These are phyloP conservation scores for Ptychodera flava DNA, from an alignment of 35 echinoderm and acorn worm species.

Conservation along the genomic window DNA sequence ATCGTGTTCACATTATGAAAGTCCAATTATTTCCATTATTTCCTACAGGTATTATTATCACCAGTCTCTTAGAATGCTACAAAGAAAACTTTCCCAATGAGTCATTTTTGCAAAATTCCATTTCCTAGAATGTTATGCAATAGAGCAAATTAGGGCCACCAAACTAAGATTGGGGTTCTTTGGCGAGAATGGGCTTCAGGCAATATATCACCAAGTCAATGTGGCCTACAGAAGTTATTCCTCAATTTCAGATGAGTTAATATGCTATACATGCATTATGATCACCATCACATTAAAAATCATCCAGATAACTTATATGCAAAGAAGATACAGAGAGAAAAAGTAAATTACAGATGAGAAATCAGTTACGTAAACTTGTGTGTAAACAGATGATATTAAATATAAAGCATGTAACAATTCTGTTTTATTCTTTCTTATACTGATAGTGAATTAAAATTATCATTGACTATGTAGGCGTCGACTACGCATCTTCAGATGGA, in stretches of 20 bases:
- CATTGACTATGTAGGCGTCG: too few relatives aligned
- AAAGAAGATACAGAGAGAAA: too few relatives aligned
- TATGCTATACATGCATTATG: background rate
- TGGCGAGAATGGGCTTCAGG: background rate
- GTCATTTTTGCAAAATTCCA: background rate
- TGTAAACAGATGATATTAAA: too few relatives aligned
- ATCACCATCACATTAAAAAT: background rate
- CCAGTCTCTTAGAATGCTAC: background rate
- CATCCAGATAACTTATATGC: background rate
- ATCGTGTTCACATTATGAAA: too few relatives aligned
- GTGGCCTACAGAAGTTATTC: background rate
- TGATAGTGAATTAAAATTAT: too few relatives aligned
- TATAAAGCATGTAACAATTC: too few relatives aligned
- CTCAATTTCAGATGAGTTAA: background rate
- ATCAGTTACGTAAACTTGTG: too few relatives aligned
- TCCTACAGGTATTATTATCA: background rate
- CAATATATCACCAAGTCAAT: background rate
- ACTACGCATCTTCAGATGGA: too few relatives aligned
- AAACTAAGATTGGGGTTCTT: background rate
- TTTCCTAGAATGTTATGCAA: background rate
- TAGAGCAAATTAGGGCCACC: background rate
- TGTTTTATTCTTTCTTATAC: too few relatives aligned
- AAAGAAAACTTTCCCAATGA: background rate
- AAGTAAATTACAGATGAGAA: too few relatives aligned
- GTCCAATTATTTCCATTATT: too few relatives aligned